Base-by-base conservation (phyloP, 2,113 vertebrate genomes). In the Myrmecobius fasciatus region DNA sequence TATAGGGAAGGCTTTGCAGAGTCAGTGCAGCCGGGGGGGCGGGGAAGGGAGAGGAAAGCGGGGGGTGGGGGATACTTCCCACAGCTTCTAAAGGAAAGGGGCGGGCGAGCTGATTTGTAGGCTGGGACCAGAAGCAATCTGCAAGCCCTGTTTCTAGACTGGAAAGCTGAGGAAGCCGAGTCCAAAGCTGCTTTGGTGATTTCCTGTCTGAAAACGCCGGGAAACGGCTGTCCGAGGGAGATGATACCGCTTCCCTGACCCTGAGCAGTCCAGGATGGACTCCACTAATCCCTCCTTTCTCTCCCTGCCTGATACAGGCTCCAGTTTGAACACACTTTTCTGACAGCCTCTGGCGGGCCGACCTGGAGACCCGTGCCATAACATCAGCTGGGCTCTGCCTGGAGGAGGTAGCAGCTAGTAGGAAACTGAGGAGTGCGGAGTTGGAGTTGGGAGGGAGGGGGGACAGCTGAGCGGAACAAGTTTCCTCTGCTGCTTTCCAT, bases 161-260 rank as follows among this genome's bases (percentile, higher is more conserved):
- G 1, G 36, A 8, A 22, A 0, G 22, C 10, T 0, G 0, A 0
- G 2, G 14, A 9, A 10, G 53, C 3, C 36, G 49, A 4, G 25
- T 8, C 60, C 0, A 25, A 28, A 31, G 36, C 28, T 49, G 53
- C 26, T 7, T 25, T 0, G 0, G 43, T 31, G 43, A 4, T 25
- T 22, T 10, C 3, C 10, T 24, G 17, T 51, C 90, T 6, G 88
- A 43, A 36, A 83, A 20, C 0, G 56, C 26, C 8, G 0, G 48
- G 28, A 43, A 52, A 24, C 2, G 22, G 52, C 25, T 0, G 47
- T 26, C 25, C 0, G 83, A 8, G 22, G 51, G n/a, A 43, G 11
- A 17, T 53, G 89, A 36, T 20, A 3, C 36, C 4, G 31, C 56
- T 75, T 75, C 60, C 1, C 60, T 67, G 36, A 25, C 31, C 60